Conservation (phyloP, 92 coral and sea anemone genomes). For the Parazoanthus swiftii region DNA sequence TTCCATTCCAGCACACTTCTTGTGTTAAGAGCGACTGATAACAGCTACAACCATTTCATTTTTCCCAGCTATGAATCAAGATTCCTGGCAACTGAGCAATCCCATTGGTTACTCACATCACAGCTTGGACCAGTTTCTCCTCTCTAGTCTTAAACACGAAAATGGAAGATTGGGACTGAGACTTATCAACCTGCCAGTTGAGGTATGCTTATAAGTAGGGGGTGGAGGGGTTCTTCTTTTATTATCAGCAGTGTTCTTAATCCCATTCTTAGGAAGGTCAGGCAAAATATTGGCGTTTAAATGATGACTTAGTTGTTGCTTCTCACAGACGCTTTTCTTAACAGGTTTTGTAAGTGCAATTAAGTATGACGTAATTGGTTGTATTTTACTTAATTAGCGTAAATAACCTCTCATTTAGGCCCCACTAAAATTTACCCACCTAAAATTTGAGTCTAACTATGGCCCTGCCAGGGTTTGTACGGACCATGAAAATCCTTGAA, state of each 20-base stretch:
- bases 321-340: too few species aligned
- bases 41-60: neutral
- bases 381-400: too few species aligned
- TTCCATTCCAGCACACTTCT: neutral
- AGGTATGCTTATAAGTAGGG: slow-evolving; percentile 47
- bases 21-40: neutral
- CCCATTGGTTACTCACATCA: slow-evolving; percentile 84
- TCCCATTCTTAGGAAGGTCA: slow-evolving; percentile 1
- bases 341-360: too few species aligned
- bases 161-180: slow-evolving; percentile 79
- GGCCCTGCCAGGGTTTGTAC: too few species aligned
- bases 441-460: too few species aligned
- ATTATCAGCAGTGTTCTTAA: neutral
- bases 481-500: too few species aligned
- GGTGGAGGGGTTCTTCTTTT: neutral
- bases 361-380: too few species aligned
- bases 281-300: neutral
- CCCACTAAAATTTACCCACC: too few species aligned
- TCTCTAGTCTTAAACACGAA: slow-evolving; percentile 74
- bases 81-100: slow-evolving; percentile 74
- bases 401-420: too few species aligned
- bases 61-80: slow-evolving; percentile 60
- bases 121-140: slow-evolving; percentile 67
- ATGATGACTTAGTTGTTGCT: too few species aligned
- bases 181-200: slow-evolving; percentile 68